A percentile compares a stretch with the other conserved stretches of the same genome.
Evolutionary conservation across 2,888 invertebrate genomes (phyloP).

Genomic region (Yponomeuta malinellus): DNA sequence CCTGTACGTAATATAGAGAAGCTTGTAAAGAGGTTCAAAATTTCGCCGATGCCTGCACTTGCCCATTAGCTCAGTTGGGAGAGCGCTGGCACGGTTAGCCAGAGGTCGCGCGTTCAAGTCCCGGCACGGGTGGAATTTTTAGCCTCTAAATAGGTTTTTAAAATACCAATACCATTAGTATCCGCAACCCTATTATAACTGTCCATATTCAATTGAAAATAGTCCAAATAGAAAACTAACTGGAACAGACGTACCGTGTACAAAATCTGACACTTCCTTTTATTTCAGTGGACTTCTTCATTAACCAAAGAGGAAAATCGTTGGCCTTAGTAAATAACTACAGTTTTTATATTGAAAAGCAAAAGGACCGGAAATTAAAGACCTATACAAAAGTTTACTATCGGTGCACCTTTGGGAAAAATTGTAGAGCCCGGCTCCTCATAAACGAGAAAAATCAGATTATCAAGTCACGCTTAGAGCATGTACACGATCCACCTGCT

Average conservation of each 20-base stretch:
- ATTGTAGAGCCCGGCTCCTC: conserved; percentile 24
- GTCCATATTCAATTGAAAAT: no score
- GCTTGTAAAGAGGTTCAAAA: no score
- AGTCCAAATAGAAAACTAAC: no score
- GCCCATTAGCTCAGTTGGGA: no score
- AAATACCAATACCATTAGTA: no score
- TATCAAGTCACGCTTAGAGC: conserved; percentile 19
- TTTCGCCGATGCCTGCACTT: no score
- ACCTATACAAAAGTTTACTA: conserved; percentile 21
- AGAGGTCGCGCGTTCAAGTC: no score
- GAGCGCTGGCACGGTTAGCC: no score
- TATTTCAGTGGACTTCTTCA: background rate
- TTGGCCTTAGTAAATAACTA: background rate
- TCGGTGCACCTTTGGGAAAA: conserved; percentile 28
- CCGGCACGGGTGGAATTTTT: no score
- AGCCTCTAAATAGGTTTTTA: no score
- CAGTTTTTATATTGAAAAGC: background rate
- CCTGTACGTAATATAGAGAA: no score
- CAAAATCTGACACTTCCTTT: background rate
- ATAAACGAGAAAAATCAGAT: conserved; percentile 21
- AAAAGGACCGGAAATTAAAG: background rate
- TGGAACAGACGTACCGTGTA: background rate
- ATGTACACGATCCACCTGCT: conserved; percentile 15
- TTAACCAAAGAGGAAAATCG: background rate
- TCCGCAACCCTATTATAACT: no score